Conservation (phyloP, 92 coral and sea anemone genomes). For the Palythoa heliodiscus region DNA sequence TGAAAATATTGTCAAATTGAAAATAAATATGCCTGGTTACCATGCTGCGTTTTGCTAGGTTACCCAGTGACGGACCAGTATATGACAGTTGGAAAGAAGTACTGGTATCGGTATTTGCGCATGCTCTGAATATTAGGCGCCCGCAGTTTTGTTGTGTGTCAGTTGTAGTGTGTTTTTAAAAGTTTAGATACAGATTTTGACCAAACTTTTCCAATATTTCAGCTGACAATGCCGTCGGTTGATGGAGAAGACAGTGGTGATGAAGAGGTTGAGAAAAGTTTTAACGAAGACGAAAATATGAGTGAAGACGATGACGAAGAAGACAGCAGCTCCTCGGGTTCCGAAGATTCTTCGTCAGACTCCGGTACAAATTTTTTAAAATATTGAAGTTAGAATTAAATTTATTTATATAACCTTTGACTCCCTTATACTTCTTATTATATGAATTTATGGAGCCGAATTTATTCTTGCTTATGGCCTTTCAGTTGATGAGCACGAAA, state of each 20-base stretch:
- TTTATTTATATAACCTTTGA: neutral
- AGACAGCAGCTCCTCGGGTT: slow-evolving; percentile 81
- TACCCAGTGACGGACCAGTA: neutral
- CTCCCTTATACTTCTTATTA: too few relatives aligned
- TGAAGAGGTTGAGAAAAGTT: slow-evolving; percentile 90
- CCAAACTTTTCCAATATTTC: neutral
- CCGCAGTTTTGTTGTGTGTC: neutral
- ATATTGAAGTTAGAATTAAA: neutral
- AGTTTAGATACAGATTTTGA: neutral
- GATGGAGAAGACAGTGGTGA: slow-evolving; percentile 99
- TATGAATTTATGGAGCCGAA: neutral
- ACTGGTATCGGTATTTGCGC: neutral
- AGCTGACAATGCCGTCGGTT: slow-evolving; percentile 74
- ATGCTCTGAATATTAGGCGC: neutral
- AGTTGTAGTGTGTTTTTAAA: too few relatives aligned
- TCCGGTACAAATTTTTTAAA: slow-evolving; percentile 44
- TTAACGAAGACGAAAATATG: slow-evolving; percentile 94
- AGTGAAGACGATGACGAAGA: slow-evolving; percentile 99
- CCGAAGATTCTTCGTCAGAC: slow-evolving; percentile 94
- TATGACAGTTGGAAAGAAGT: neutral
- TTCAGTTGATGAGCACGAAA: slow-evolving; percentile 94
- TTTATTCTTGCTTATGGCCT: neutral
- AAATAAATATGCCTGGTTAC: neutral
- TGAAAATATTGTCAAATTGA: too few relatives aligned
- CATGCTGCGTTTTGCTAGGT: neutral